Conservation (phyloP, 2,113 vertebrate species). For the Deroptyus accipitrinus region DNA sequence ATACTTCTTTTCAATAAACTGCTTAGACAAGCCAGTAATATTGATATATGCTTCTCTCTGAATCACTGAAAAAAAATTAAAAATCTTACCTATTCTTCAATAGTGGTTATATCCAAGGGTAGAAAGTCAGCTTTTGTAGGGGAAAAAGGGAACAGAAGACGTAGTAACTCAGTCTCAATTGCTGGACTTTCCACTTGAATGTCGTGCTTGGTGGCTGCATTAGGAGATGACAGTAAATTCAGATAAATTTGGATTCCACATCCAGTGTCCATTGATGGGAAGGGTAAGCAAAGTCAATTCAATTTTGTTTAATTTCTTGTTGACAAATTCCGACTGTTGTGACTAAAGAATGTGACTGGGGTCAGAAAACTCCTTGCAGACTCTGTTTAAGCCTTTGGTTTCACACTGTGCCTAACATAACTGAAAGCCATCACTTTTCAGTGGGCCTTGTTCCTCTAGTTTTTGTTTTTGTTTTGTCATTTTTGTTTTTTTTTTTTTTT, state of each 20-base stretch:
- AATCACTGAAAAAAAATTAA: neutral
- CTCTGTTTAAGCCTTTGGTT: conserved; percentile 2
- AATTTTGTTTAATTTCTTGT: conserved; percentile 40
- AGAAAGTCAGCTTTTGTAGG: neutral
- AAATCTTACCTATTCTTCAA: neutral
- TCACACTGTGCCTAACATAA: neutral
- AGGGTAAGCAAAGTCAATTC: neutral
- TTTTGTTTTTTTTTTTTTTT: too few relatives aligned
- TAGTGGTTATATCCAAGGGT: neutral
- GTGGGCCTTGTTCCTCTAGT: neutral
- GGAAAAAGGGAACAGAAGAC: neutral
- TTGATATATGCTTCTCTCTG: neutral
- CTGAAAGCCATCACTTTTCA: neutral
- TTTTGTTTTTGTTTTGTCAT: neutral
- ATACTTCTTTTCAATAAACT: neutral
- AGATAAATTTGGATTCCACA: conserved; percentile 47
- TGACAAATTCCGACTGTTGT: neutral
- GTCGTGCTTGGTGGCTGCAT: neutral
- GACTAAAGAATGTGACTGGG: conserved; percentile 15
- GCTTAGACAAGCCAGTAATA: neutral
- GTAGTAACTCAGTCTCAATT: neutral
- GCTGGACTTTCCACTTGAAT: neutral
- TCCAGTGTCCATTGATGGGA: neutral
- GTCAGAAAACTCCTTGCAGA: conserved; percentile 1
- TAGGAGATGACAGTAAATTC: conserved; percentile 12